Evolutionary conservation across 1,140 invertebrate genomes (phyloP), one percentile per base, ranked within the genome.

Genomic region (Scaptomyza pallida): DNA sequence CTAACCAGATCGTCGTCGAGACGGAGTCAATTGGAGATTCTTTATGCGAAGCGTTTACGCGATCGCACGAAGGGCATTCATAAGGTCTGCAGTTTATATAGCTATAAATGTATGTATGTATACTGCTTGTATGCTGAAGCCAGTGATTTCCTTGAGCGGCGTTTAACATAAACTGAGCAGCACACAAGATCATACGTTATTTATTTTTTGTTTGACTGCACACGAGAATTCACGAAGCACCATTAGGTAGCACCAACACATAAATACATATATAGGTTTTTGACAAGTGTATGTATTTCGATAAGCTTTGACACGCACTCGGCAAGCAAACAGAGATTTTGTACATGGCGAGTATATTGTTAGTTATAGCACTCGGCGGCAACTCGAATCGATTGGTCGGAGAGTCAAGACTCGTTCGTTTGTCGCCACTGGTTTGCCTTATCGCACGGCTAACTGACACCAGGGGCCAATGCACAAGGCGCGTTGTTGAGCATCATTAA

Each of bases 31-130:
- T 86, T 85, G 81, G 69, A 81, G 81, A 85, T 85, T 85, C 81
- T 86, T 85, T 85, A 86, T 85, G 81, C 68, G 76, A 59, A 44
- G 70, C 52, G 35, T 75, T 74, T 65, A 81, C 69, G 77, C 72
- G 73, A 56, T 67, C 57, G 35, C 16, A 48, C 56, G 62, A 72
- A 72, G 41, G 62, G 61, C 69, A 64, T 37, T 47, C 81, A 71
- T 77, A 86, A 77, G 81, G 81, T 81, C 81, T 77, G 77, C 82
- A 77, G 77, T 81, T 77, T 75, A 85, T 75, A 85, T 63, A 54
- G 26, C 37, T 60, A 59, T 59, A 40, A 43, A 45, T 33, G 23
- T 17, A n/a, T 37, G n/a, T 47, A 47, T 2, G 23, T 78, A 61
- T 57, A 71, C 68, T 55, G 72, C 56, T 73, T 56, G 45, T 45